These are phyloP conservation scores for Microcebus ravelobensis DNA, from an alignment of 2,113 vertebrate genomes.

Conservation along the genomic window DNA sequence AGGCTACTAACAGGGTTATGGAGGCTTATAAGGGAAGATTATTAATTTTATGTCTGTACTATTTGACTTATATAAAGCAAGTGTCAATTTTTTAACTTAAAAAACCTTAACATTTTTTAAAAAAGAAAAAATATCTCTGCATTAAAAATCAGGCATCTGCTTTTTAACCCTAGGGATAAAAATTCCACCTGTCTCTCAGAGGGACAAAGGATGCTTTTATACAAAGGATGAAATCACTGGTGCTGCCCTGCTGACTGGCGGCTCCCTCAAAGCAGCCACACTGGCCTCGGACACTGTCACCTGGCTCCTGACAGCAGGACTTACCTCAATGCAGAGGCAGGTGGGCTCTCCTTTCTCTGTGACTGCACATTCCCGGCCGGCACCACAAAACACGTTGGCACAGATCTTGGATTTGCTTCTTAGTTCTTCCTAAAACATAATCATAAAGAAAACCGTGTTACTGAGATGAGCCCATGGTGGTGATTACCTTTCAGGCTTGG, in stretches of 20 bases:
- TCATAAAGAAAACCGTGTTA: conserved; percentile 59
- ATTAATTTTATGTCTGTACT: neutral
- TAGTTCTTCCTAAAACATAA: conserved; percentile 88
- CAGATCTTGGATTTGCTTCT: conserved; percentile 99
- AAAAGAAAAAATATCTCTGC: neutral
- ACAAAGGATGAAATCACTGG: neutral
- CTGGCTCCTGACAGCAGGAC: neutral
- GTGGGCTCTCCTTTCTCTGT: conserved; percentile 97
- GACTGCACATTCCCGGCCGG: conserved; percentile 95
- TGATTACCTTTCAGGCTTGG: neutral
- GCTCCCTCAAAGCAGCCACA: neutral
- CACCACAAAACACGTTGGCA: conserved; percentile 99
- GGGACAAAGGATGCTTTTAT: neutral
- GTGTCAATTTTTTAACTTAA: neutral
- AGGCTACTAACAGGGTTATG: neutral
- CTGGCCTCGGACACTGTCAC: neutral
- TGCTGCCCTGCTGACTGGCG: neutral
- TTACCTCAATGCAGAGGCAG: conserved; percentile 98
- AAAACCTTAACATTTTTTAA: neutral
- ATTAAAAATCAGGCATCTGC: neutral
- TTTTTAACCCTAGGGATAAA: conserved; percentile 4
- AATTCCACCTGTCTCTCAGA: neutral
- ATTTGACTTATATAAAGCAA: conserved; percentile 10
- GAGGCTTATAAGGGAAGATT: neutral
- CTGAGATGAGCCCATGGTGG: neutral